These are phyloP conservation scores for Microchrysa polita DNA, from an alignment of 2,888 invertebrate genomes.

Conservation along the genomic window DNA sequence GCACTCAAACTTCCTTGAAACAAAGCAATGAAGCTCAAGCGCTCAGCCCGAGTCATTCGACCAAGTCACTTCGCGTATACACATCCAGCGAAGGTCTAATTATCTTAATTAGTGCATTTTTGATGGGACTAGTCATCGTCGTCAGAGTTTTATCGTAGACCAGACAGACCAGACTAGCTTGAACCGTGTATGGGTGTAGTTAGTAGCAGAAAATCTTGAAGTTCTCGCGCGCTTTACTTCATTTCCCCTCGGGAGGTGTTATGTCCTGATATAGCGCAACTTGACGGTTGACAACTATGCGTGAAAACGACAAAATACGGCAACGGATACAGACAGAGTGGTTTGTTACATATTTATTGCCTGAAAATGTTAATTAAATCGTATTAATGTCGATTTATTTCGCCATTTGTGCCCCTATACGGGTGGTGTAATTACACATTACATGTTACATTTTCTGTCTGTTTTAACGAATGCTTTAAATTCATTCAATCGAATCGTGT, in stretches of 20 bases:
- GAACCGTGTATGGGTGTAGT: no score
- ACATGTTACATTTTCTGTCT: neutral
- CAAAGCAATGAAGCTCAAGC: conserved; percentile 7
- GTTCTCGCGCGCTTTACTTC: neutral
- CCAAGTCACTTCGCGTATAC: no score
- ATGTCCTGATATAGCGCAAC: neutral
- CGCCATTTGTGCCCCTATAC: neutral
- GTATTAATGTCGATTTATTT: neutral
- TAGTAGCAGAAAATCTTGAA: neutral
- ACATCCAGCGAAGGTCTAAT: conserved; percentile 31
- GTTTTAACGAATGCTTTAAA: neutral
- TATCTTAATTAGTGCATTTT: conserved; percentile 39
- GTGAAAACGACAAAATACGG: neutral
- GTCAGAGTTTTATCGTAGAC: neutral
- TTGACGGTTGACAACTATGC: neutral
- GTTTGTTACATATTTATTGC: neutral
- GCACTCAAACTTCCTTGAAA: neutral
- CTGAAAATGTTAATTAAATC: neutral
- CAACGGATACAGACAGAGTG: neutral
- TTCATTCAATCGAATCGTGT: neutral
- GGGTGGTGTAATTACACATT: neutral
- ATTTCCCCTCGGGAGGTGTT: neutral
- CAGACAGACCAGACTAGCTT: no score
- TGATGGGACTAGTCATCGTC: conserved; percentile 19
- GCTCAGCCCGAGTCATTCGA: neutral